Evolutionary conservation across 2,113 vertebrate species (phyloP), one percentile per base, ranked within the genome.

Genomic region (Rhynchopsitta pachyrhyncha): DNA sequence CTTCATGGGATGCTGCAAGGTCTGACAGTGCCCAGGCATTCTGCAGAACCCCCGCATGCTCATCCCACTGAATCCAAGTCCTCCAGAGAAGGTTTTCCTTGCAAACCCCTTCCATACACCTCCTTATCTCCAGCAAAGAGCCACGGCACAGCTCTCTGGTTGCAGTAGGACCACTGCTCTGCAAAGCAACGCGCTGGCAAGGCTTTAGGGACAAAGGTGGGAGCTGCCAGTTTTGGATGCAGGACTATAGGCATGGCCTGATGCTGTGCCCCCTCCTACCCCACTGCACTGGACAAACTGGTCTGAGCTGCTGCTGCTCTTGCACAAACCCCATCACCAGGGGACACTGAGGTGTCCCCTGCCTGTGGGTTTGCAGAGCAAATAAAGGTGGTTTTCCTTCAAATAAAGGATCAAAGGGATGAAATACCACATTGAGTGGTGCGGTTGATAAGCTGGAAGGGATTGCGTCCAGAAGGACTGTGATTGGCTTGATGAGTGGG

Each of bases 121-220:
- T 60, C 63, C 35, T 64, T 11, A 62, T 29, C 33, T 90, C 23
- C 68, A 73, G 49, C 27, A 92, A 39, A 82, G 85, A 69, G 29
- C 15, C 52, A 60, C 0, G 2, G 37, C 39, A 67, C 20, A 78
- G n/a, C 31, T 31, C 46, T 3, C 0, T 9, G 7, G 17, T 10
- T 35, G 22, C 50, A 1, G 8, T 1, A 2, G 85, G 55, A 78
- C 25, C 23, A 12, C 3, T 5, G 35, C 16, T 85, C 69, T 87
- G 74, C 66, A 53, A 82, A 35, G 28, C 25, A 63, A n/a, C 13
- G 4, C 0, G 0, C 17, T 0, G 0, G 66, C 31, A 68, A 79
- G 60, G 62, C n/a, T 78, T n/a, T 31, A 24, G 39, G 42, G 80
- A 66, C 12, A 83, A 66, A 91, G 16, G 44, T 2, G 0, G 31